Evolutionary conservation across 1,140 invertebrate genomes (phyloP), one percentile per base, ranked within the genome.

Genomic region (Streblospio benedicti): DNA sequence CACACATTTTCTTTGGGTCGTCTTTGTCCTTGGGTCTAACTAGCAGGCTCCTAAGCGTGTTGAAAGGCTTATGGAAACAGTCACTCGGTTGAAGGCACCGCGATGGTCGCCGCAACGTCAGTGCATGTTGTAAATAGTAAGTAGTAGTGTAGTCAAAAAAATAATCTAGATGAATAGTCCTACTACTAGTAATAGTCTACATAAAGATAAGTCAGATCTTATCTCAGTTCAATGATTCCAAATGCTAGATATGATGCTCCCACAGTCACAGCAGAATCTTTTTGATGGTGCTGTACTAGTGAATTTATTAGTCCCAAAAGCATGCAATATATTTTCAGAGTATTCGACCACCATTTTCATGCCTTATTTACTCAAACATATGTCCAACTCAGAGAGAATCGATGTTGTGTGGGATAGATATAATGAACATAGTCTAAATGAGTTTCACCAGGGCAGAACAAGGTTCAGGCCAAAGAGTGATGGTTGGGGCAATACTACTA

Each of bases 331-430:
- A 6, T 47, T 47, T 18, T 5, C 18, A 6, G 44, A 47, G 5
- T 47, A 47, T 18, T 4, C n/a, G 5, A 4, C 4, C 5, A 47
- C 18, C 9, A 25, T 47, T 43, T 30, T 59, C 28, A 18, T 41
- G n/a, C 44, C 16, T 51, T 41, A 60, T 20, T 16, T 50, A 6
- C 9, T 3, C 18, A 27, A n/a, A 33, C 56, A 60, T 30, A 20
- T 60, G 2, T n/a, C 59, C 18, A 60, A 20, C 23, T 25, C 45
- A 18, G 31, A 28, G 14, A 28, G 56, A 45, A 9, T 62, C 27
- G 60, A 62, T 33, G 28, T 62, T 49, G 49, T 62, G 3, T 62
- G 41, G 55, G 60, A 62, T 25, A 27, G 18, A 20, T 47, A 47
- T 18, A 4, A 20, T 6, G 4, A n/a, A 4, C 9, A 47, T 25